Conservation (phyloP, 2,797 vertebrate species). For the Acestrorhynchus altus region DNA sequence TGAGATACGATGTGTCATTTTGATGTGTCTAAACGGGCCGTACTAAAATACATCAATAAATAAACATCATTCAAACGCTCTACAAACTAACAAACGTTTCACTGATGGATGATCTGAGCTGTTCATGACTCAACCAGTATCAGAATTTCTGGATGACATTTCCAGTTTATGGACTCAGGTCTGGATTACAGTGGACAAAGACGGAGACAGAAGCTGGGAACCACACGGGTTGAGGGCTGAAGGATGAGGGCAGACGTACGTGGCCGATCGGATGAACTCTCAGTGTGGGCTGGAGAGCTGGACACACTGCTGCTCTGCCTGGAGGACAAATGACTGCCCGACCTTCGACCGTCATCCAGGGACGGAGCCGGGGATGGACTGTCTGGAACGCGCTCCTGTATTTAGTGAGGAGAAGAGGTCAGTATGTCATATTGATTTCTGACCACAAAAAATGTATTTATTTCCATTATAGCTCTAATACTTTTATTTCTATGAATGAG, state of each 20-base stretch:
- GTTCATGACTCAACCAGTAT: no score
- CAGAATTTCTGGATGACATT: background rate
- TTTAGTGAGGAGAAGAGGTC: background rate
- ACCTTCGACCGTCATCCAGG: slow-evolving; percentile 92
- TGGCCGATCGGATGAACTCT: slow-evolving; percentile 88
- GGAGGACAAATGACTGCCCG: slow-evolving; percentile 87
- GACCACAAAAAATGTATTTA: no score
- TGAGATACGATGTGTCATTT: no score
- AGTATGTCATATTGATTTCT: no score
- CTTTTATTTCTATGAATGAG: no score
- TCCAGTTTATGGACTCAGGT: background rate
- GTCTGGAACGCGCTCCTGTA: slow-evolving; percentile 90
- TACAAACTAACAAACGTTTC: no score
- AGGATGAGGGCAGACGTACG: slow-evolving; percentile 74
- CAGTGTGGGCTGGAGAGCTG: slow-evolving; percentile 92
- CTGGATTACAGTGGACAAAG: no score
- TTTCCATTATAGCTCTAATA: no score
- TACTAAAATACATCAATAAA: no score
- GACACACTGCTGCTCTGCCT: slow-evolving; percentile 96
- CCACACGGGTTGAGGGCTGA: background rate
- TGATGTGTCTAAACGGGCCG: no score
- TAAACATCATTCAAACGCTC: no score
- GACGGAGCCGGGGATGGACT: slow-evolving; percentile 95
- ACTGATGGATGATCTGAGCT: no score
- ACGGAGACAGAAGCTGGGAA: background rate